Conservation (phyloP, 2,797 vertebrate species). For the Neosilurus hyrtlii region DNA sequence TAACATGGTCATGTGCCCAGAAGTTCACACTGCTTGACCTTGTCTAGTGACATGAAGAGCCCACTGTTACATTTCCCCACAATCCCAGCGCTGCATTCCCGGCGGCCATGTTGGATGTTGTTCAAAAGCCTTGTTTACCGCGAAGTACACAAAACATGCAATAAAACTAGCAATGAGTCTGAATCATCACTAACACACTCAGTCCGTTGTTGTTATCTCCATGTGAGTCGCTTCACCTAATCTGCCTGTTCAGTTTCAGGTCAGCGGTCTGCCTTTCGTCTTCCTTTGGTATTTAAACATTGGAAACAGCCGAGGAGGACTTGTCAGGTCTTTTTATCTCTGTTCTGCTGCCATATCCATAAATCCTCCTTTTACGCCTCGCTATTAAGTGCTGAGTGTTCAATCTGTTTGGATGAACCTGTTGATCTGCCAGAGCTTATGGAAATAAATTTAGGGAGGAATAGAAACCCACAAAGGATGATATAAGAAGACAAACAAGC, state of each 20-base stretch:
- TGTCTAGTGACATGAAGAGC: no score
- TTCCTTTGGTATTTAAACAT: neutral
- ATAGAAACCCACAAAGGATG: neutral
- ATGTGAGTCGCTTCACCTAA: neutral
- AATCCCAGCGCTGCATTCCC: neutral
- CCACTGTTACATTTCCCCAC: no score
- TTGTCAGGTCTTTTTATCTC: neutral
- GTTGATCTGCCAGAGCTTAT: neutral
- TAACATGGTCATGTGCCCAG: no score
- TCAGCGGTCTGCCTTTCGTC: neutral
- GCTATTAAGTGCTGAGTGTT: neutral
- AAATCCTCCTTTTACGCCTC: neutral
- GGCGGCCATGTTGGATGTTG: neutral
- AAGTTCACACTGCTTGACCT: no score
- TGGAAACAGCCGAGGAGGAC: slow-evolving; percentile 15
- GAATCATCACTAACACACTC: slow-evolving; percentile 8
- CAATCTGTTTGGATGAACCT: neutral
- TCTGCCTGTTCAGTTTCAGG: neutral
- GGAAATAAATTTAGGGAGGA: neutral
- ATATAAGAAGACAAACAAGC: slow-evolving; percentile 27
- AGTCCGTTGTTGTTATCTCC: neutral
- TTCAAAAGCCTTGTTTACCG: neutral
- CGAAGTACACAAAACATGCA: neutral
- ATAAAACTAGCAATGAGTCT: neutral
- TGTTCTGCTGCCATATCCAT: neutral